Conservation (phyloP, 2,113 vertebrate genomes). For the Oryzias melastigma region DNA sequence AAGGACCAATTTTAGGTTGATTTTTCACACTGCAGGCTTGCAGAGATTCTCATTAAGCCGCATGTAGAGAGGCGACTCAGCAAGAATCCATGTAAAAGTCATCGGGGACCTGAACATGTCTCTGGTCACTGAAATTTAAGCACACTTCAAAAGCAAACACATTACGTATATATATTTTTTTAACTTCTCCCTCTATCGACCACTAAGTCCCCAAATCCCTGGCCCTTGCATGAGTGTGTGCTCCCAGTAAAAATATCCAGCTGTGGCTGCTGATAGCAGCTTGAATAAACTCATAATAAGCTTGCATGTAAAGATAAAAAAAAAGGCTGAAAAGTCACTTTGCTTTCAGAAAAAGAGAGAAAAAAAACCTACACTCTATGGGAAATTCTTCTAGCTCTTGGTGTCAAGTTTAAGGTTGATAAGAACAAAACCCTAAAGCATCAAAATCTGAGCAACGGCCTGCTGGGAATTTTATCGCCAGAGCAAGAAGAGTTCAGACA, state of each 20-base stretch:
- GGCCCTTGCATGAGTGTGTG: neutral
- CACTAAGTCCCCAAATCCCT: conserved; percentile 40
- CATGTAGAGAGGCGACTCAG: conserved; percentile 29
- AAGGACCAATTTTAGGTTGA: conserved; percentile 67
- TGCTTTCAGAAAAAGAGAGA: conserved; percentile 12
- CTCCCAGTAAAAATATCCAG: conserved; percentile 48
- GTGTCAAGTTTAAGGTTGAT: conserved; percentile 19
- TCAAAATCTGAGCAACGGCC: conserved; percentile 20
- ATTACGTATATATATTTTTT: conserved; percentile 35
- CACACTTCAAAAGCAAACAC: conserved; percentile 44
- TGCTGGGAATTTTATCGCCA: conserved; percentile 19
- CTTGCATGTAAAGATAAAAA: conserved; percentile 42
- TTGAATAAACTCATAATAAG: conserved; percentile 51
- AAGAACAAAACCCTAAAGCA: conserved; percentile 32
- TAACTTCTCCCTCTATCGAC: conserved; percentile 30
- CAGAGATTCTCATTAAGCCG: conserved; percentile 62
- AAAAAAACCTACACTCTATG: neutral
- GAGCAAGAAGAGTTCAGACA: neutral
- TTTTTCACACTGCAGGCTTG: conserved; percentile 63
- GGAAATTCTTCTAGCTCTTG: conserved; percentile 15
- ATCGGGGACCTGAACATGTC: conserved; percentile 49
- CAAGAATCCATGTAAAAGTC: conserved; percentile 53
- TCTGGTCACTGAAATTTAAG: conserved; percentile 50
- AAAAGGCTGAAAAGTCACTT: conserved; percentile 14
- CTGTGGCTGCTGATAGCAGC: conserved; percentile 50